A percentile compares a stretch with the other conserved stretches of the same genome.
phyloP scores from a whole-genome alignment of 2,113 vertebrate species.

The Albula glossodonta region DNA sequence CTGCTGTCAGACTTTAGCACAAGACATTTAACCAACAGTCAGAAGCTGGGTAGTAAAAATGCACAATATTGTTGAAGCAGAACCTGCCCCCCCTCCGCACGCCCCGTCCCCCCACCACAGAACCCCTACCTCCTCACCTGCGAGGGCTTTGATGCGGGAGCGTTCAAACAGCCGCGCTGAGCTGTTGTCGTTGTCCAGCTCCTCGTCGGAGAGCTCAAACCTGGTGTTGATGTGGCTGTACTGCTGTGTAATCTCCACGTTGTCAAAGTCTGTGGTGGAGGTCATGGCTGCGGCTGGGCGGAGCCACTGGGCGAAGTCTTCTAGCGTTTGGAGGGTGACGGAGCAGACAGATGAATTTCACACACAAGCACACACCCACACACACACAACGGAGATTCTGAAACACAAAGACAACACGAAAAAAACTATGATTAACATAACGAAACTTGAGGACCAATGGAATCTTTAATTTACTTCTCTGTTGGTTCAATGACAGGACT shows the following conservation, averaged over 20 bases:
- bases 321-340: conserved; percentile 39
- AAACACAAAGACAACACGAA: not conserved
- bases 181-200: conserved; percentile 96
- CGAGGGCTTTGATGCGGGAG: conserved; percentile 97
- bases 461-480: too few relatives aligned
- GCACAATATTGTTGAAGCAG: too few relatives aligned
- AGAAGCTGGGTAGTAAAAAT: too few relatives aligned
- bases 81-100: not conserved
- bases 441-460: too few relatives aligned
- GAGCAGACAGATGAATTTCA: not conserved
- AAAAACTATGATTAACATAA: not conserved
- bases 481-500: not conserved
- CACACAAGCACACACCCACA: not conserved
- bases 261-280: conserved; percentile 92
- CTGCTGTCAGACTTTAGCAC: too few relatives aligned
- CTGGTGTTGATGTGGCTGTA: conserved; percentile 89
- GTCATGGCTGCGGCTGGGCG: conserved; percentile 74
- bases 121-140: conserved; percentile 75
- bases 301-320: conserved; percentile 43
- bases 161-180: conserved; percentile 92
- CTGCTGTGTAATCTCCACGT: conserved; percentile 88
- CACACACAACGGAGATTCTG: not conserved
- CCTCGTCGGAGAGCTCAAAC: conserved; percentile 85
- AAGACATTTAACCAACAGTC: too few relatives aligned
- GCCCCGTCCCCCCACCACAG: conserved; percentile 19